Percentiles rank a stretch among this genome's conserved stretches.
Conservation (phyloP, 2,888 invertebrate species). For the Hirtodrosophila alboralis region DNA sequence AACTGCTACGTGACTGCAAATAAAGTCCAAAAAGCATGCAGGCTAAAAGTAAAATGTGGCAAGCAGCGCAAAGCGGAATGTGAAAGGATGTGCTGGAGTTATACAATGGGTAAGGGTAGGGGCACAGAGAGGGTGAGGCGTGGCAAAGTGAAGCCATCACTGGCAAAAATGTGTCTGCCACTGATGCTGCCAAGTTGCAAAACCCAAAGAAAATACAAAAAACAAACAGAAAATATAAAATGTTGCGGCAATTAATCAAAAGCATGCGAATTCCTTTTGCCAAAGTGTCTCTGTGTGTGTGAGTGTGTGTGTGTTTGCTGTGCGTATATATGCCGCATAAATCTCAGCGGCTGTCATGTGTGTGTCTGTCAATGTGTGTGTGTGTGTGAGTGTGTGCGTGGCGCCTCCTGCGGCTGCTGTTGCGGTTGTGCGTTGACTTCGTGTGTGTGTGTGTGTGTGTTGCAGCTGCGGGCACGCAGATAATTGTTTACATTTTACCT, state of each 20-base stretch:
- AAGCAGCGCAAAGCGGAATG: slow-evolving; percentile 51
- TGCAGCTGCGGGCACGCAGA: slow-evolving; percentile 70
- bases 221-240: slow-evolving; percentile 54
- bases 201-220: slow-evolving; percentile 18
- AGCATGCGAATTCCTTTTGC: slow-evolving; percentile 72
- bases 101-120: too few species aligned
- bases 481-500: slow-evolving; percentile 81
- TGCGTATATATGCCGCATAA: slow-evolving; percentile 59
- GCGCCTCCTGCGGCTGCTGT: slow-evolving; percentile 45
- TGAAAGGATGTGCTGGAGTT: slow-evolving; percentile 18
- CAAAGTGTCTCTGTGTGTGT: slow-evolving; percentile 52
- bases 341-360: slow-evolving; percentile 72
- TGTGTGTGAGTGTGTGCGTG: slow-evolving; percentile 30
- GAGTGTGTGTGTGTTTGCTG: slow-evolving; percentile 27
- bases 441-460: slow-evolving; percentile 16
- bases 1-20: slow-evolving; percentile 72
- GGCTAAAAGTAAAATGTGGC: slow-evolving; percentile 55
- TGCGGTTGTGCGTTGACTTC: slow-evolving; percentile 56
- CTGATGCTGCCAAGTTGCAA: slow-evolving; percentile 32
- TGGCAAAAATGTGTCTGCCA: slow-evolving; percentile 50
- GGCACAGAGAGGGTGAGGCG: slow-evolving; percentile 1
- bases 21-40: slow-evolving; percentile 63
- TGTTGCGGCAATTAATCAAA: slow-evolving; percentile 80
- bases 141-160: slow-evolving; percentile 69
- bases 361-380: slow-evolving; percentile 41